Conservation (phyloP, 1,140 invertebrate genomes). For the Coboldia fuscipes region DNA sequence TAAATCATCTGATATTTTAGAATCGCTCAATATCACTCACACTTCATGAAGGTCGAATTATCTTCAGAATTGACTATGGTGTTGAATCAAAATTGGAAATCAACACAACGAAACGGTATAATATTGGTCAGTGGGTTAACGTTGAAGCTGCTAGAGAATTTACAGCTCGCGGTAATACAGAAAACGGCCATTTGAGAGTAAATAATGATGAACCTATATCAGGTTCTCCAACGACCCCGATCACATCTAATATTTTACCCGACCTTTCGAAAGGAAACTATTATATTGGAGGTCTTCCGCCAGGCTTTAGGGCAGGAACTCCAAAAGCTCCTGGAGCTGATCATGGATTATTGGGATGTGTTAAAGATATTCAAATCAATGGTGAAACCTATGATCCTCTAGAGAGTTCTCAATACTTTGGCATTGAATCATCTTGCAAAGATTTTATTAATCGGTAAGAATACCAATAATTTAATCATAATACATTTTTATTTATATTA, state of each 20-base stretch:
- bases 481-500: conserved; percentile 1
- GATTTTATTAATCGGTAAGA: conserved; percentile 33
- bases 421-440: conserved; percentile 51
- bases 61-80: conserved; percentile 51
- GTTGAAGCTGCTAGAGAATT: conserved; percentile 41
- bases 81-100: conserved; percentile 38
- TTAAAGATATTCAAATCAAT: conserved; percentile 56
- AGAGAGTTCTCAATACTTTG: conserved; percentile 42
- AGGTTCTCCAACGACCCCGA: conserved; percentile 34
- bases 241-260: conserved; percentile 30
- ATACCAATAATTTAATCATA: background rate
- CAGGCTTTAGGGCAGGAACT: conserved; percentile 21
- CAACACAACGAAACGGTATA: conserved; percentile 47
- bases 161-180: conserved; percentile 25
- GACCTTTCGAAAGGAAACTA: conserved; percentile 37
- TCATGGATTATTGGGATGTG: conserved; percentile 55
- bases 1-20: conserved; percentile 18
- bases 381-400: conserved; percentile 30
- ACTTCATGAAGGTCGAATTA: conserved; percentile 48
- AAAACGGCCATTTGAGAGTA: conserved; percentile 42
- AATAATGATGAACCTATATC: conserved; percentile 41
- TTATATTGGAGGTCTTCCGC: conserved; percentile 64
- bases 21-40: conserved; percentile 58
- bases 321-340: conserved; percentile 22
- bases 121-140: conserved; percentile 58